Base-by-base conservation (phyloP, 64 coral and sea anemone species). In the Montipora efflorescens region DNA sequence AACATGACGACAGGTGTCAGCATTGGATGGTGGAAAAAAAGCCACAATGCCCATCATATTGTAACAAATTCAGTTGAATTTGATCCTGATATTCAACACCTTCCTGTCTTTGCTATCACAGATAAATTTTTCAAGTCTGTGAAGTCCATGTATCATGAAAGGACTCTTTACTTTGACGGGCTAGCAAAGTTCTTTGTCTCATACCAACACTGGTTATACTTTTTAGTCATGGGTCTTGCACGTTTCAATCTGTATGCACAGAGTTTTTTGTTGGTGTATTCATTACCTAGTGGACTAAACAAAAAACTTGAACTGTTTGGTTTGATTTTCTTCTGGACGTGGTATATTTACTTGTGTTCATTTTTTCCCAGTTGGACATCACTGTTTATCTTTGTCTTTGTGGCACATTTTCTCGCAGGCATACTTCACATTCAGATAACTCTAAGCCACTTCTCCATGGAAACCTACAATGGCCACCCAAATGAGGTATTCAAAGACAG, bases 1-100 rank as follows among this genome's bases (percentile, higher is more conserved):
- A 99, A 99, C 89, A 83, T 92, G 15, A 76, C 96, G 4, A 94
- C 98, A 68, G 98, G 98, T 7, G 93, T 99, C 50, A 96, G 98
- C 86, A 96, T 99, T 79, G 98, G 95, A 14, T 99, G 98, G 98
- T 99, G 98, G 98, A 94, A 95, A 49, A 94, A 91, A 25, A 99
- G 98, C 67, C 98, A 99, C 15, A 99, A 99, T 89, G 93, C 98
- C 0, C 98, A 99, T 84, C 98, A 99, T 59, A 92, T 99, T 77
- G 98, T 99, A 44, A 99, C 98, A 48, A 99, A 99, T 90, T 96
- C 98, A 19, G 94, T 99, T 49, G 95, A 99, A 67, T 89, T 96
- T 87, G 98, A 99, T 59, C 98, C 98, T 57, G 98, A 99, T 47
- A 99, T 99, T 46, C 98, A 99, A 16, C 98, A 99, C 75, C 90